phyloP scores from a whole-genome alignment of 2,113 vertebrate species.

The Sula dactylatra region DNA sequence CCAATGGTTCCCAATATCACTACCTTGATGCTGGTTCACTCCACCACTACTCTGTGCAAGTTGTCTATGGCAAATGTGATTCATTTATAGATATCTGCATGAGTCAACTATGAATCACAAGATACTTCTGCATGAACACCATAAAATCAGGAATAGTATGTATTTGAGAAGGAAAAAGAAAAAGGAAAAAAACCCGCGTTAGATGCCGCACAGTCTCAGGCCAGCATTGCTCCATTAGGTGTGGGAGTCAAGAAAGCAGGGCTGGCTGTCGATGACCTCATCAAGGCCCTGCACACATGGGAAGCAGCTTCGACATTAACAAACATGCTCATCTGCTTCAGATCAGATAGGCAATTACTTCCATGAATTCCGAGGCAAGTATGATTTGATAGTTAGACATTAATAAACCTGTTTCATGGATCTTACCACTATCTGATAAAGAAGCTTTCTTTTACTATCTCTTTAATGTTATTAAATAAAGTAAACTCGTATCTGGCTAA shows the following conservation, averaged over 20 bases:
- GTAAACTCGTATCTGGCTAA: constrained; percentile 40
- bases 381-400: constrained; percentile 39
- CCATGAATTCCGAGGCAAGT: constrained; percentile 17
- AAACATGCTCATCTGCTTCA: background rate
- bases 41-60: background rate
- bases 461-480: constrained; percentile 52
- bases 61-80: background rate
- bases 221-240: background rate
- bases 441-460: constrained; percentile 16
- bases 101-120: background rate
- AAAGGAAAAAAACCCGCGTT: background rate
- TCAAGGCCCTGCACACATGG: background rate
- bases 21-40: background rate
- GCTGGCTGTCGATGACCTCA: background rate
- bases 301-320: background rate
- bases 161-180: background rate
- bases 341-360: constrained; percentile 28
- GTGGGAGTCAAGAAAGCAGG: background rate
- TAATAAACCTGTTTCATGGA: constrained; percentile 29
- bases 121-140: background rate
- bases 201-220: background rate
- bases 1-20: background rate
- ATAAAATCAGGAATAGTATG: background rate
- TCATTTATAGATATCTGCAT: background rate
- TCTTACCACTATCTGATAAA: constrained; percentile 48